Evolutionary conservation across 2,888 invertebrate species (phyloP).

Genomic region (Harpalus rufipes): DNA sequence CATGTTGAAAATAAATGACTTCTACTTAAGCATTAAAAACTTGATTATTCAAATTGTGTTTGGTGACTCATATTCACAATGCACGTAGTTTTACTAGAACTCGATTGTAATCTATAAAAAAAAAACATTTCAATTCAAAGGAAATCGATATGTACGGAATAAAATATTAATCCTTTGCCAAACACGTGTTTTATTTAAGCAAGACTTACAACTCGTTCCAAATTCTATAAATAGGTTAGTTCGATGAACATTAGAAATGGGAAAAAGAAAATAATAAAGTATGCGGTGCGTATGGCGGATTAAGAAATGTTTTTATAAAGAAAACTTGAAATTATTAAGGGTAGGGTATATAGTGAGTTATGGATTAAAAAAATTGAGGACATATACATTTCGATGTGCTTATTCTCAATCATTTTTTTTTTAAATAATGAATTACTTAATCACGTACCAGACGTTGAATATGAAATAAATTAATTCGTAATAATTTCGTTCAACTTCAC

Average conservation of each 20-base stretch:
- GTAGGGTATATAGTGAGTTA: too few relatives aligned
- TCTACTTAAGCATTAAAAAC: conserved; percentile 1
- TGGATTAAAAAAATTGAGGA: too few relatives aligned
- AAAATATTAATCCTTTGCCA: neutral
- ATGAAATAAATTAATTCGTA: too few relatives aligned
- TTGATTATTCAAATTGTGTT: conserved; percentile 18
- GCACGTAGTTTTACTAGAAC: neutral
- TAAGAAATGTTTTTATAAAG: neutral
- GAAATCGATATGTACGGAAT: conserved; percentile 19
- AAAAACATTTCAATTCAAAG: conserved; percentile 8
- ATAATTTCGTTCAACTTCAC: too few relatives aligned
- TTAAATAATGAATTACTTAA: too few relatives aligned
- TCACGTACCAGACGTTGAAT: too few relatives aligned
- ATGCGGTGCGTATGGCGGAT: neutral
- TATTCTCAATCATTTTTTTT: too few relatives aligned
- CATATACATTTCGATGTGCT: too few relatives aligned
- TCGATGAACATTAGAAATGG: conserved; percentile 31
- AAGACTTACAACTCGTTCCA: conserved; percentile 19
- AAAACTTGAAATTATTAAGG: too few relatives aligned
- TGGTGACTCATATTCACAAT: neutral
- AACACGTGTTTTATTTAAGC: conserved; percentile 23
- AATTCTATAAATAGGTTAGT: conserved; percentile 36
- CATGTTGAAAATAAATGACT: neutral
- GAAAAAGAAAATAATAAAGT: conserved; percentile 20
- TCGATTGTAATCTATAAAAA: neutral